Conservation (phyloP, 2,888 invertebrate species). For the Tridacna gigas region DNA sequence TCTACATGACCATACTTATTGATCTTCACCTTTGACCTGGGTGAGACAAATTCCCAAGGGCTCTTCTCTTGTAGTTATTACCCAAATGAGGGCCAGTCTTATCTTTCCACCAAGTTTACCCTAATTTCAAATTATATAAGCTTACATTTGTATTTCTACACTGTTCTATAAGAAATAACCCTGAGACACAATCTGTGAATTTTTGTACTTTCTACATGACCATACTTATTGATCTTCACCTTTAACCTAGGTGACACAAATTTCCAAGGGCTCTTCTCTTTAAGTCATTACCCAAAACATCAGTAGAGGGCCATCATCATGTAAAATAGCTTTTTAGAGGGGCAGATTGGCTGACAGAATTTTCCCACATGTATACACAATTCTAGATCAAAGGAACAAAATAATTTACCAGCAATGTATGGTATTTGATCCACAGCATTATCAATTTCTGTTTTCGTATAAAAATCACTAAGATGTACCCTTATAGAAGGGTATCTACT, state of each 20-base stretch:
- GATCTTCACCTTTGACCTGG: not conserved
- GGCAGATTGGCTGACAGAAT: not conserved
- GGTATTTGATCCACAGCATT: constrained; percentile 48
- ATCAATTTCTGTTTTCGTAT: constrained; percentile 48
- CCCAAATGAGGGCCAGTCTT: too few relatives aligned
- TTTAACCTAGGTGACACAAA: not conserved
- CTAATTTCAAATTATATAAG: too few relatives aligned
- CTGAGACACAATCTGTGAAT: too few relatives aligned
- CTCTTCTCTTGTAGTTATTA: not conserved
- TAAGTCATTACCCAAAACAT: not conserved
- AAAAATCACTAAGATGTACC: constrained; percentile 57
- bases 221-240: not conserved
- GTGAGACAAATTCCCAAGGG: not conserved
- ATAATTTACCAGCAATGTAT: constrained; percentile 42
- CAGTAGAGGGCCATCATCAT: not conserved
- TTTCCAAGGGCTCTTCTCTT: not conserved
- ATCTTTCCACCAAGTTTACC: too few relatives aligned
- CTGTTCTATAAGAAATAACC: too few relatives aligned
- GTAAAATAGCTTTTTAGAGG: not conserved
- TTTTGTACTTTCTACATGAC: too few relatives aligned
- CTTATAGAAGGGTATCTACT: constrained; percentile 61
- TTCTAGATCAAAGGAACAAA: not conserved
- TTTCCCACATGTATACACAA: not conserved
- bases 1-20: not conserved
- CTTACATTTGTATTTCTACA: too few relatives aligned